Evolutionary conservation across 2,888 invertebrate genomes (phyloP).

Genomic region (Caenorhabditis angaria): DNA sequence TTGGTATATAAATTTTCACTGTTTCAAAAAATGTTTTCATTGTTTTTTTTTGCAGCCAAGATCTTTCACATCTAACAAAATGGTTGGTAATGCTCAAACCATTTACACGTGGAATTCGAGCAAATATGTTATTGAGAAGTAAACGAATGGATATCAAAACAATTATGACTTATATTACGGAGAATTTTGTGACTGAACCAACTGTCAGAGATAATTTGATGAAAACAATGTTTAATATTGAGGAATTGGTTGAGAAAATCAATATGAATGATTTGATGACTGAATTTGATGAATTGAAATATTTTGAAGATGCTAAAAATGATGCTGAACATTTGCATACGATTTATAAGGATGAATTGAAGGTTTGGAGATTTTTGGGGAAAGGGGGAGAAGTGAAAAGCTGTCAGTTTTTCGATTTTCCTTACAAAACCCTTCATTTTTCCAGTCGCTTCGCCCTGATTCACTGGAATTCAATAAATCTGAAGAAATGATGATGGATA

Average conservation of each 20-base stretch:
- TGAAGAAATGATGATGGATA: not conserved
- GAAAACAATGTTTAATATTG: not conserved
- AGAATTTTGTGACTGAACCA: not conserved
- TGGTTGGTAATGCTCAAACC: conserved; percentile 35
- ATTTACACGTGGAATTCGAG: conserved; percentile 27
- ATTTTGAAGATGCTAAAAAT: conserved; percentile 8
- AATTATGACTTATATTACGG: not conserved
- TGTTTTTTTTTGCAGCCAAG: conserved; percentile 23
- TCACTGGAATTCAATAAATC: not conserved
- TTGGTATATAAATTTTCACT: not conserved
- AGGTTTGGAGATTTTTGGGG: not conserved
- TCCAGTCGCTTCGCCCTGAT: not conserved
- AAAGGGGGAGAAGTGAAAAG: no score
- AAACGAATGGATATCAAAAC: conserved; percentile 24
- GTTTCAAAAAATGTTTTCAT: no score
- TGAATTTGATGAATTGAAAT: not conserved
- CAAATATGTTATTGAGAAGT: conserved; percentile 21
- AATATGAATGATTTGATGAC: not conserved
- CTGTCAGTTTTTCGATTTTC: no score
- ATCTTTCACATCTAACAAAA: conserved; percentile 27
- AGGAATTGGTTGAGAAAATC: not conserved
- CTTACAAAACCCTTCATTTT: no score
- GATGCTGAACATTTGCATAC: not conserved
- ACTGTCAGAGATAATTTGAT: not conserved
- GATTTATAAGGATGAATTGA: not conserved